These are phyloP conservation scores for Coregonus sp. DNA, from an alignment of 2,797 vertebrate genomes.

Conservation along the genomic window DNA sequence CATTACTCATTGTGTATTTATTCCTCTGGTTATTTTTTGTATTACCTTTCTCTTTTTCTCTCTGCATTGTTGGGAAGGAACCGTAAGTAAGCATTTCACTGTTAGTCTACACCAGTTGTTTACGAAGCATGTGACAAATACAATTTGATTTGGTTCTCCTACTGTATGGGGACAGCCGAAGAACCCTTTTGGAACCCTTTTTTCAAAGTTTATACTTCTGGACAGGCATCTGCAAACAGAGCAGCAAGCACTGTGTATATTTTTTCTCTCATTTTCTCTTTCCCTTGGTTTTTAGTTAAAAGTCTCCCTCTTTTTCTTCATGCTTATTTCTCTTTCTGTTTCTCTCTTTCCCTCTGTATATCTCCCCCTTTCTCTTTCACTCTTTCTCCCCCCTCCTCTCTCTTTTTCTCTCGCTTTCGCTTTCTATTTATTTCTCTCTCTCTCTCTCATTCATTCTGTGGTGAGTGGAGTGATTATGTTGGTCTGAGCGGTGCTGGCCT, in stretches of 20 bases:
- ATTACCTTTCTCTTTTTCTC: too few relatives aligned
- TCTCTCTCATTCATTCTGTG: conserved; percentile 24
- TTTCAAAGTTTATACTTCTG: too few relatives aligned
- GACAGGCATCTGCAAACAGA: too few relatives aligned
- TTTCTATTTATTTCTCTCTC: conserved; percentile 5
- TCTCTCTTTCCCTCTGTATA: conserved; percentile 20
- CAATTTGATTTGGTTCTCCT: background rate
- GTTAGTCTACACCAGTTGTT: too few relatives aligned
- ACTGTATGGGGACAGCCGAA: too few relatives aligned
- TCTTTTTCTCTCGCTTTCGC: conserved; percentile 2
- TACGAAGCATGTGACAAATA: too few relatives aligned
- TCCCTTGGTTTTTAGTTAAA: too few relatives aligned
- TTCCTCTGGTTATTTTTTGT: background rate
- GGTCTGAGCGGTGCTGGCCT: conserved; percentile 66
- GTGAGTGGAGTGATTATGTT: conserved; percentile 68
- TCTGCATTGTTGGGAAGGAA: too few relatives aligned
- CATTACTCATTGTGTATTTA: background rate
- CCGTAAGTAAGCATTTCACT: too few relatives aligned
- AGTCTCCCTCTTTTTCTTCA: background rate
- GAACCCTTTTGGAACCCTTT: too few relatives aligned
- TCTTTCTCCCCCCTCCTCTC: conserved; percentile 31
- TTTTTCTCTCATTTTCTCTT: too few relatives aligned
- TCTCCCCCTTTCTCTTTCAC: conserved; percentile 37
- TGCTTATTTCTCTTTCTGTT: background rate
- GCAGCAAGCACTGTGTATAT: too few relatives aligned